phyloP scores from a whole-genome alignment of 2,113 vertebrate species.

The Tachysurus vachellii region DNA sequence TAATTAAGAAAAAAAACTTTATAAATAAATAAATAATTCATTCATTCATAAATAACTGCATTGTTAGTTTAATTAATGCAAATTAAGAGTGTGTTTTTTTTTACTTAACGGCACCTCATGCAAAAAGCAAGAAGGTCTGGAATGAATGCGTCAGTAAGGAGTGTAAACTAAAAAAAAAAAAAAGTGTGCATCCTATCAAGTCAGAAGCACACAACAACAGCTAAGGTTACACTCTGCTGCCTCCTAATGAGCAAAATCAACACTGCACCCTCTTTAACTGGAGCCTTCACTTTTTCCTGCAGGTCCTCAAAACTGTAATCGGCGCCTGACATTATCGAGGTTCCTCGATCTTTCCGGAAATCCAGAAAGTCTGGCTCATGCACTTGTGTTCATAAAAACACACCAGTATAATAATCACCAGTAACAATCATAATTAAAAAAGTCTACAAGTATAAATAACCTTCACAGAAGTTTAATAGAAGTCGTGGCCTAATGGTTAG shows the following conservation, averaged over 20 bases:
- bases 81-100: neutral
- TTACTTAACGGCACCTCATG: too few species aligned
- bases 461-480: too few species aligned
- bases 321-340: neutral
- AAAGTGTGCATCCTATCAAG: too few species aligned
- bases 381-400: neutral
- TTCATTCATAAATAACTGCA: neutral
- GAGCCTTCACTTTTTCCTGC: neutral
- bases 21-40: neutral
- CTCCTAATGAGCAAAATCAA: constrained; percentile 55
- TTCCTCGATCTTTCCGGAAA: neutral
- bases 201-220: neutral
- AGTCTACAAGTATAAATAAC: neutral
- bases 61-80: neutral
- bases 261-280: neutral
- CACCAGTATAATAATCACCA: too few species aligned
- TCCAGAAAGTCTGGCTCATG: too few species aligned
- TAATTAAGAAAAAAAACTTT: neutral
- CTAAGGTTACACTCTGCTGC: constrained; percentile 52
- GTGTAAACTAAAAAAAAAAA: too few species aligned
- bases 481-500: too few species aligned
- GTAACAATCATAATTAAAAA: neutral
- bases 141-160: too few species aligned
- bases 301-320: too few species aligned
- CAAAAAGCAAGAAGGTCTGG: too few species aligned